Evolutionary conservation across 1,140 invertebrate species (phyloP), one percentile per base, ranked within the genome.

Genomic region (Linepithema humile): DNA sequence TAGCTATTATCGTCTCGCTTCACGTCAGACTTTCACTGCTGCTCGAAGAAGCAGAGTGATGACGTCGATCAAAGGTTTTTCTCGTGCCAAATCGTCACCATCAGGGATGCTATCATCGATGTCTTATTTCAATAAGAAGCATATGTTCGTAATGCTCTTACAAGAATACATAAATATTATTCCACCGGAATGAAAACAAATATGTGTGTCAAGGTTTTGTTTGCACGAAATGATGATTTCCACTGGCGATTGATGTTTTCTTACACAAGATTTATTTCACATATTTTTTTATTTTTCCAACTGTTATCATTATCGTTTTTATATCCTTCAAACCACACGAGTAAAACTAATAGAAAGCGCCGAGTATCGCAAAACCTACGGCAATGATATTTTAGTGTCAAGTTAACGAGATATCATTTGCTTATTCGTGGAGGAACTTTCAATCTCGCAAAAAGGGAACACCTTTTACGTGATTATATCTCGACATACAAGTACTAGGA

Each of bases 21-120:
- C 67, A 50, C 20, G 64, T 59, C 40, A 26, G 5, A 82, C 78
- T 82, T 82, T 82, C 78, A 82, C 67, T 62, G 35, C 12, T 20
- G n/a, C n/a, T n/a, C n/a, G 17, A 40, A 82, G 40, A 82, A 4
- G 17, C 35, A 45, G 20, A n/a, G 38, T 43, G 48, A 15, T 38
- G 38, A 59, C 7, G 55, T 59, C 55, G 10, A 73, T 10, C 23
- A 12, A 43, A 72, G 38, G n/a, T 59, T 23, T 59, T n/a, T 38
- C 57, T 29, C 15, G 35, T 38, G 35, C 35, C 53, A 59, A 57
- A 57, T 40, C 35, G 57, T 59, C 53, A 73, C 35, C 59, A 35
- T 73, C 70, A 73, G 35, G 35, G 17, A 73, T 73, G 7, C 15
- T 1, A 59, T 59, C 53, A 29, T 59, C 50, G 50, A 26, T 3